phyloP scores from a whole-genome alignment of 2,888 invertebrate genomes.

The Erebia ligea region DNA sequence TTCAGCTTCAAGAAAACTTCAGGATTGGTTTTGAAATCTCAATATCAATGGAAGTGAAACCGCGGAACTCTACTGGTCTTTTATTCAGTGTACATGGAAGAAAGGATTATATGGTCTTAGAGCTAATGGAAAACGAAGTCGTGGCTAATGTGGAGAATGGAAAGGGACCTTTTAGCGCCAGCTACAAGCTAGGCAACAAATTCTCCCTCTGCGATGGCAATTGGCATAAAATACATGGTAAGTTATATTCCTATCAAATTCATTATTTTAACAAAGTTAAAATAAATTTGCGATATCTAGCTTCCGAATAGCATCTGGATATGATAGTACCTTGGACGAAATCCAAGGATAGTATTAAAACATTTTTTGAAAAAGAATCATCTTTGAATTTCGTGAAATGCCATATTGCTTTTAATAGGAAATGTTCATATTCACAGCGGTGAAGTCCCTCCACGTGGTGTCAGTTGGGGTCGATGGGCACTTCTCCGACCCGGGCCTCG shows the following conservation, averaged over 20 bases:
- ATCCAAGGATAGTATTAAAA: too few species aligned
- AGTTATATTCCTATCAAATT: slow-evolving; percentile 33
- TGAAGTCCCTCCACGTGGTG: slow-evolving; percentile 95
- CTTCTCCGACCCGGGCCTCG: slow-evolving; percentile 88
- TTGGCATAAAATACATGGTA: slow-evolving; percentile 95
- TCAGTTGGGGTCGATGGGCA: slow-evolving; percentile 93
- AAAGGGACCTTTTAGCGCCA: slow-evolving; percentile 90
- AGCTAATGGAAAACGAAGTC: slow-evolving; percentile 93
- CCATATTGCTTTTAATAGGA: not conserved
- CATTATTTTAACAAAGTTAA: too few species aligned
- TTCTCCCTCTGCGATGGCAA: slow-evolving; percentile 95
- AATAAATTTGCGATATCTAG: too few species aligned
- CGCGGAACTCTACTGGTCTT: slow-evolving; percentile 92
- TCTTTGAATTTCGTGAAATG: too few species aligned
- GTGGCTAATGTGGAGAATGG: slow-evolving; percentile 93
- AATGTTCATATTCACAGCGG: slow-evolving; percentile 78
- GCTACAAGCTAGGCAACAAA: slow-evolving; percentile 85
- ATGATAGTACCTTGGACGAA: too few species aligned
- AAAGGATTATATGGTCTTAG: slow-evolving; percentile 92
- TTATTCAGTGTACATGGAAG: slow-evolving; percentile 93
- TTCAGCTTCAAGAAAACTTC: slow-evolving; percentile 86
- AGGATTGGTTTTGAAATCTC: slow-evolving; percentile 90
- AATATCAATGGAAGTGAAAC: slow-evolving; percentile 93
- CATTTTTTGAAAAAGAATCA: too few species aligned
- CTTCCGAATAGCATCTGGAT: too few species aligned